Conservation (phyloP, 2,797 vertebrate genomes). For the Oreortyx pictus region DNA sequence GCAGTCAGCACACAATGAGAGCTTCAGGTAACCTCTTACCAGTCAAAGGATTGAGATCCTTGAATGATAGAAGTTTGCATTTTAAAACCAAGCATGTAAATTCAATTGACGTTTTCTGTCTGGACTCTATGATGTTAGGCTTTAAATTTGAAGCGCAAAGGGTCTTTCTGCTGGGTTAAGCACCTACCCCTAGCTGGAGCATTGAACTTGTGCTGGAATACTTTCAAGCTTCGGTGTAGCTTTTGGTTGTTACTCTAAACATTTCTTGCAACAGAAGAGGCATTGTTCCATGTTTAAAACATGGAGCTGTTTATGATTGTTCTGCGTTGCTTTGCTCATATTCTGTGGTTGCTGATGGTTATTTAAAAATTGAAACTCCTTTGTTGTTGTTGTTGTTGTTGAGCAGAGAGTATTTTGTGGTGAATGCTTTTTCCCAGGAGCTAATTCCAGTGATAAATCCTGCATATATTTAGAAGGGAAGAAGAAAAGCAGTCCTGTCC, state of each 20-base stretch:
- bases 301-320: slow-evolving; percentile 87
- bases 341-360: slow-evolving; percentile 70
- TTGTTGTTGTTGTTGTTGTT: slow-evolving; percentile 74
- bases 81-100: background rate
- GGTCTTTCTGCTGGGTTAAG: too few relatives aligned
- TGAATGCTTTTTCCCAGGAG: slow-evolving; percentile 42
- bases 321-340: slow-evolving; percentile 64
- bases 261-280: slow-evolving; percentile 80
- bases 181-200: slow-evolving; percentile 43
- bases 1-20: background rate
- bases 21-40: background rate
- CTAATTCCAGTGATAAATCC: slow-evolving; percentile 46
- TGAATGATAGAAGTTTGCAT: slow-evolving; percentile 10
- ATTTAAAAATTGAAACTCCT: slow-evolving; percentile 67
- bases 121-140: background rate
- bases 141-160: slow-evolving; percentile 65
- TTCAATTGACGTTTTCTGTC: slow-evolving; percentile 35
- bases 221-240: slow-evolving; percentile 63
- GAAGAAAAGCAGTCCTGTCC: background rate
- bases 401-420: slow-evolving; percentile 62
- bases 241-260: slow-evolving; percentile 75
- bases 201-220: slow-evolving; percentile 66
- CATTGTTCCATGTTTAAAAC: slow-evolving; percentile 85
- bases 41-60: background rate
- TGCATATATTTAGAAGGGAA: background rate